Evolutionary conservation across 2,797 vertebrate genomes (phyloP), one percentile per base, ranked within the genome.

Genomic region (Fringilla coelebs): DNA sequence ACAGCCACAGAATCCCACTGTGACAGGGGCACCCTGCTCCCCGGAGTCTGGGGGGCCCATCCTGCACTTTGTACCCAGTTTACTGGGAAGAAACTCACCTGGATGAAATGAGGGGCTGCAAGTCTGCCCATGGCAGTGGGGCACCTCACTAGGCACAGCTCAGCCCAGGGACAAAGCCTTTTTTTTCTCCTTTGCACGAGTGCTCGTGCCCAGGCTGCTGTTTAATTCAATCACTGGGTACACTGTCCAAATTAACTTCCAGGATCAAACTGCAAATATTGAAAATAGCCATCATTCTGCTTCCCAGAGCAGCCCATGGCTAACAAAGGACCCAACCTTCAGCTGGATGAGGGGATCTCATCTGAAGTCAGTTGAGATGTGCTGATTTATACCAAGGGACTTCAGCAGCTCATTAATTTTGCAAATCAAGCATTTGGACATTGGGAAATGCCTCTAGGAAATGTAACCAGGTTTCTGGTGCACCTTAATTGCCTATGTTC

Each of bases 391-490:
- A 89, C 73, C 88, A 55, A 75, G 87, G 65, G 96, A 95, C 51
- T 32, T 81, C 32, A 88, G 79, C 68, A 94, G 93, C 94, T 95
- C 94, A 94, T 96, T 96, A 93, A 88, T 94, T 94, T 95, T 96
- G 88, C 93, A 96, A 95, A 96, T 93, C 87, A 91, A 96, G 95
- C 89, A 43, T 89, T 94, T 94, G 94, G 95, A 96, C 93, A 95
- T 77, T 89, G 85, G 81, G 82, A 95, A 96, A 96, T 95, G 95
- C 94, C 94, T 96, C 82, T 63, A 96, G 96, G 93, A 96, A 96
- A 93, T 77, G 91, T 92, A 96, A 92, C 94, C 91, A 95, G 89
- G 89, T 96, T 96, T 91, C 94, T 95, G 89, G 95, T 96, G 93
- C 94, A 96, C 93, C 88, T 96, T 96, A 95, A 96, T 96, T 96